Conservation (phyloP, 2,113 vertebrate species). For the Sinocyclocheilus anophthalmus region DNA sequence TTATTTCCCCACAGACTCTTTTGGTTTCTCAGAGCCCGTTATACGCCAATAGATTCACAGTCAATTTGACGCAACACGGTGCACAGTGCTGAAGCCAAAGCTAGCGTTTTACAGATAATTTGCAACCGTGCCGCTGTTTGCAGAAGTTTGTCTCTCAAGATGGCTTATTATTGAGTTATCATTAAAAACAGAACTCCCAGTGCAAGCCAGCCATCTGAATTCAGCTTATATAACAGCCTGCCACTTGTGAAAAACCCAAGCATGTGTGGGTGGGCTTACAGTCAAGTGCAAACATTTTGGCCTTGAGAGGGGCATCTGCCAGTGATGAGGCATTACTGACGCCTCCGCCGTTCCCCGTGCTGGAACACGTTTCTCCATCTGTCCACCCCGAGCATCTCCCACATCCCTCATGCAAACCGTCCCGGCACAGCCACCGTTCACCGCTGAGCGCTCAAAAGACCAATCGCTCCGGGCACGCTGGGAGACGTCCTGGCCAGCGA, state of each 20-base stretch:
- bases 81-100: constrained; percentile 66
- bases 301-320: constrained; percentile 74
- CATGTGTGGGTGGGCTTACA: constrained; percentile 74
- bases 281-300: constrained; percentile 78
- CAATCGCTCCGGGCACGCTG: neutral
- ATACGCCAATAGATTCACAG: constrained; percentile 70
- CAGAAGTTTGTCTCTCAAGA: constrained; percentile 62
- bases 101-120: constrained; percentile 69
- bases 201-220: constrained; percentile 59
- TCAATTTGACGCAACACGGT: constrained; percentile 74
- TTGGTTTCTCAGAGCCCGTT: constrained; percentile 67
- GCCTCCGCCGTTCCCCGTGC: constrained; percentile 62
- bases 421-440: neutral
- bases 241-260: constrained; percentile 66
- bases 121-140: constrained; percentile 64
- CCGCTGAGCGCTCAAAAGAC: neutral
- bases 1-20: constrained; percentile 68
- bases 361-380: constrained; percentile 28
- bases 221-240: constrained; percentile 71
- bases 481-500: neutral
- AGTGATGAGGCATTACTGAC: constrained; percentile 67
- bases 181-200: constrained; percentile 48
- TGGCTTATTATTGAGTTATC: constrained; percentile 53
- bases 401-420: neutral
- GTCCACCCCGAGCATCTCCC: neutral